Evolutionary conservation across 2,888 invertebrate species (phyloP), one percentile per base, ranked within the genome.

Genomic region (Tinea pellionella): DNA sequence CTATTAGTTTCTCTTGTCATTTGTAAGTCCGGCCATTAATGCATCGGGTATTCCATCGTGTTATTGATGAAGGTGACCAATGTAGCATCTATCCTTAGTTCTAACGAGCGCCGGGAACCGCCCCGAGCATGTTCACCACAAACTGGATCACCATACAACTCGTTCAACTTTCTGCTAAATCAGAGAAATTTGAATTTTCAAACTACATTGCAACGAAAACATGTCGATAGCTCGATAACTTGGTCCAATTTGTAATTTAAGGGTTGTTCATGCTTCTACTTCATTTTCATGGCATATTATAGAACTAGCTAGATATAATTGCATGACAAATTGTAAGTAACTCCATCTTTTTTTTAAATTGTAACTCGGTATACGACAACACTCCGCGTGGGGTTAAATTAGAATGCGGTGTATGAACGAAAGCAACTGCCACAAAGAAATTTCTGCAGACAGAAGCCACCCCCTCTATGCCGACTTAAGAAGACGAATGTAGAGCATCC

Each of bases 101-200:
- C 13, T 57, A 57, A 57, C 57, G 57, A 57, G 57, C 57, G 32
- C 13, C 57, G 57, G 57, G 57, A 24, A 15, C 57, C 57, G 57
- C 57, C 57, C 32, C 13, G 32, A 32, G 57, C 57, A 15, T 57
- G 57, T 57, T 53, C 55, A 4, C 24, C n/a, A 57, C 15, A 57
- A 57, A 57, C 57, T 57, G 16, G 57, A 57, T 57, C 57, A 57
- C 30, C 11, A n/a, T 18, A 55, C 19, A 55, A 55, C 57, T 57
- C 7, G 47, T 47, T 47, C 29, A 29, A 55, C 57, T 57, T 57
- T 57, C 57, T 57, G 57, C 57, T 57, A 57, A 57, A 57, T 57
- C 57, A 57, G 57, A 57, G 57, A 57, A 19, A 57, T 57, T 57
- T 57, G 57, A 57, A 32, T 57, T 57, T 57, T 30, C 53, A 24